Percentiles rank a stretch among this genome's conserved stretches.
Evolutionary conservation across 2,113 vertebrate genomes (phyloP).

Genomic region (Vimba vimba): DNA sequence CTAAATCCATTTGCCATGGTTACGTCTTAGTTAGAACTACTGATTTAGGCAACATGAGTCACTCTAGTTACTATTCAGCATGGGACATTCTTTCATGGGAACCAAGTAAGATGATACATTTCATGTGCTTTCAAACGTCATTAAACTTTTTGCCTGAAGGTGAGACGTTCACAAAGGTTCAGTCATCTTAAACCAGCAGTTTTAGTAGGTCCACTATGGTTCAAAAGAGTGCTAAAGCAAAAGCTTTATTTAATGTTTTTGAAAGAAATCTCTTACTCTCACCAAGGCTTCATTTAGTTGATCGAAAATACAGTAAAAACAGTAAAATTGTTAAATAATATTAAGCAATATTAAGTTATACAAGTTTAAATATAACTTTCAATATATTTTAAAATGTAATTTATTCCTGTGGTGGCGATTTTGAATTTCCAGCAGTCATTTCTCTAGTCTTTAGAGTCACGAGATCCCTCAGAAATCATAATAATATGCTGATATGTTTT

Average conservation of each 20-base stretch:
- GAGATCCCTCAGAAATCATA: no score
- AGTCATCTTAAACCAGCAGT: constrained; percentile 6
- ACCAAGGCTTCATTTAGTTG: not conserved
- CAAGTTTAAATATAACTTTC: no score
- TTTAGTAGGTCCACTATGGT: not conserved
- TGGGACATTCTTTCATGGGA: not conserved
- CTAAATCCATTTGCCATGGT: not conserved
- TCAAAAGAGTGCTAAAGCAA: not conserved
- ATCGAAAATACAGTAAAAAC: not conserved
- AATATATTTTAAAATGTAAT: no score
- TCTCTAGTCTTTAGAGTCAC: no score
- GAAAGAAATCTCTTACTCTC: not conserved
- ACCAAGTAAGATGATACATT: not conserved
- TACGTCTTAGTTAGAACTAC: not conserved
- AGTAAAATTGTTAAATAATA: no score
- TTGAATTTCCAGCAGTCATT: no score
- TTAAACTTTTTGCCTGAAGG: not conserved
- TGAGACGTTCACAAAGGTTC: not conserved
- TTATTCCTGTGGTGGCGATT: no score
- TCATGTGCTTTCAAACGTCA: not conserved
- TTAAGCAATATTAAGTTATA: no score
- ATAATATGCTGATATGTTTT: no score
- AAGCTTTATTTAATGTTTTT: not conserved
- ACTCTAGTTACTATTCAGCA: not conserved
- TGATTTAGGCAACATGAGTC: constrained; percentile 12